Evolutionary conservation across 2,888 invertebrate genomes (phyloP).

Genomic region (Plagodis dolabraria): DNA sequence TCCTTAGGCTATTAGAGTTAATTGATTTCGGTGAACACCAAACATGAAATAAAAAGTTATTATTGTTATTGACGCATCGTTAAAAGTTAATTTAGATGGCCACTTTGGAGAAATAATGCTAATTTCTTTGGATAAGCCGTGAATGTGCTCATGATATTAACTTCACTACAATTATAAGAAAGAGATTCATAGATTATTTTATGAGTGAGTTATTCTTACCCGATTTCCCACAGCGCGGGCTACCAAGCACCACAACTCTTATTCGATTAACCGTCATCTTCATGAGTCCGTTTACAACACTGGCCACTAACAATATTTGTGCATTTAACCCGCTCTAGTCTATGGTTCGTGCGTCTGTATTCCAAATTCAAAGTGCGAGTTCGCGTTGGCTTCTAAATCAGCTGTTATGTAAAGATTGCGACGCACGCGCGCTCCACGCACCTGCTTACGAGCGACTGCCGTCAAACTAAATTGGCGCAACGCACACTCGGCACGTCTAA

Average conservation of each 20-base stretch:
- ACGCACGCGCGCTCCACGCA: slow-evolving; percentile 78
- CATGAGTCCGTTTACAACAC: slow-evolving; percentile 66
- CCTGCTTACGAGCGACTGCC: slow-evolving; percentile 80
- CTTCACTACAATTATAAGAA: slow-evolving; percentile 1
- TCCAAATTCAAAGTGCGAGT: slow-evolving; percentile 48
- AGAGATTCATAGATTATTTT: slow-evolving; percentile 22
- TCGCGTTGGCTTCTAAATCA: slow-evolving; percentile 70
- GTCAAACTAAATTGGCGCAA: slow-evolving; percentile 77
- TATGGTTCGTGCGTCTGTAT: slow-evolving; percentile 39
- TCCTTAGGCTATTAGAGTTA: slow-evolving; percentile 67
- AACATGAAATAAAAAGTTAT: slow-evolving; percentile 49
- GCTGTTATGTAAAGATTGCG: slow-evolving; percentile 67
- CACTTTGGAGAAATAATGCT: slow-evolving; percentile 29
- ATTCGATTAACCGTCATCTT: slow-evolving; percentile 92
- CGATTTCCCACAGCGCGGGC: slow-evolving; percentile 90
- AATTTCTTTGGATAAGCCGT: slow-evolving; percentile 10
- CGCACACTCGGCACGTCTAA: slow-evolving; percentile 65
- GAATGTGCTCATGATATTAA: slow-evolving; percentile 40
- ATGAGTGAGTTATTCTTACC: slow-evolving; percentile 80
- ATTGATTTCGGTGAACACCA: slow-evolving; percentile 67
- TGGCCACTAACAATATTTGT: slow-evolving; percentile 44
- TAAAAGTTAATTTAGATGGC: slow-evolving; percentile 50
- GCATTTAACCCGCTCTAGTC: slow-evolving; percentile 49
- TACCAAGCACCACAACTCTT: slow-evolving; percentile 91
- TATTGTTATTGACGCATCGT: slow-evolving; percentile 52